Percentiles rank a stretch among this genome's conserved stretches.
phyloP scores from a whole-genome alignment of 2,888 invertebrate species.

The Therioaphis trifolii region DNA sequence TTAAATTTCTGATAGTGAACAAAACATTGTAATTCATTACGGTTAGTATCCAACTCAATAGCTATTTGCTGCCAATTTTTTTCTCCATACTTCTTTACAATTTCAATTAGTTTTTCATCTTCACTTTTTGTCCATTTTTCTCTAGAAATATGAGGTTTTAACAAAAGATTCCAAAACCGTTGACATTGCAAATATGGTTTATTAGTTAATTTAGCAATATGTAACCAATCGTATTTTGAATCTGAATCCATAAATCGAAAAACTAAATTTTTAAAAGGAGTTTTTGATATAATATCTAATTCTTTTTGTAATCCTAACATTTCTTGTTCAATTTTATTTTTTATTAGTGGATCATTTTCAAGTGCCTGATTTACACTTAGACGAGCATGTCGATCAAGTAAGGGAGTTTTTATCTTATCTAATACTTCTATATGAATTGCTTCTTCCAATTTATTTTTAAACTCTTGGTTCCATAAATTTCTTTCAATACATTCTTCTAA shows the following conservation, averaged over 20 bases:
- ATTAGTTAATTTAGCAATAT: slow-evolving; percentile 43
- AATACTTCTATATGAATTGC: slow-evolving; percentile 49
- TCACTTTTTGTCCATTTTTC: slow-evolving; percentile 38
- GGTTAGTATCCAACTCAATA: slow-evolving; percentile 44
- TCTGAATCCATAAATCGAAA: slow-evolving; percentile 54
- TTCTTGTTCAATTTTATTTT: slow-evolving; percentile 52
- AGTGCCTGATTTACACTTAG: not conserved
- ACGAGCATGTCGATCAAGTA: slow-evolving; percentile 27
- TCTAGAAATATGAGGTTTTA: slow-evolving; percentile 56
- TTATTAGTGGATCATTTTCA: slow-evolving; percentile 9
- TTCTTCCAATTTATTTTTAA: slow-evolving; percentile 58
- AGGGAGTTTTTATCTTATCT: slow-evolving; percentile 50
- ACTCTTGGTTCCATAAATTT: slow-evolving; percentile 57
- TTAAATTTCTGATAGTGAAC: slow-evolving; percentile 55
- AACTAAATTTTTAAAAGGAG: slow-evolving; percentile 39
- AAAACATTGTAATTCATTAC: slow-evolving; percentile 60
- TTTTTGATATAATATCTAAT: slow-evolving; percentile 35
- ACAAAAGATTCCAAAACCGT: slow-evolving; percentile 52
- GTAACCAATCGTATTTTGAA: slow-evolving; percentile 51
- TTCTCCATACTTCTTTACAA: slow-evolving; percentile 32
- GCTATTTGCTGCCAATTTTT: slow-evolving; percentile 54
- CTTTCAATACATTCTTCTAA: slow-evolving; percentile 51
- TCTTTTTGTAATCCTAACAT: slow-evolving; percentile 41
- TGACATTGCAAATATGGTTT: slow-evolving; percentile 55
- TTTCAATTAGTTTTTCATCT: slow-evolving; percentile 26